Conservation (phyloP, 1,140 invertebrate species). For the Cotesia vestalis region DNA sequence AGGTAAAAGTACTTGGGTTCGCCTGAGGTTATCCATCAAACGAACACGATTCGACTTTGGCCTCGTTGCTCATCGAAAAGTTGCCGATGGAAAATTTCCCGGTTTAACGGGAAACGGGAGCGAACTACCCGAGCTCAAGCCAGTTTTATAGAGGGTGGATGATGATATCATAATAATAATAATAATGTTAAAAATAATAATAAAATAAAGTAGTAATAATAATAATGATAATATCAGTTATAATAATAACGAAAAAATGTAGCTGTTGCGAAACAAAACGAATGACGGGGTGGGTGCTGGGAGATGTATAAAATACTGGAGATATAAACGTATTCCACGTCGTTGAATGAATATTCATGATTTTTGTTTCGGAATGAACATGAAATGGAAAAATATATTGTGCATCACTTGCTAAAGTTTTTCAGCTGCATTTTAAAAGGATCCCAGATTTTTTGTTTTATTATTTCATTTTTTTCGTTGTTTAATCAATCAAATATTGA, state of each 20-base stretch:
- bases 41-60: conserved; percentile 38
- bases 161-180: conserved; percentile 8
- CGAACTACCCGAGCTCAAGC: background rate
- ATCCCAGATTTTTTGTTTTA: too few relatives aligned
- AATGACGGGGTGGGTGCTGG: background rate
- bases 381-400: too few relatives aligned
- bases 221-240: background rate
- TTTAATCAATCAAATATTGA: too few relatives aligned
- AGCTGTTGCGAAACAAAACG: background rate
- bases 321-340: conserved; percentile 24
- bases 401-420: too few relatives aligned
- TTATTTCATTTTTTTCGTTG: too few relatives aligned
- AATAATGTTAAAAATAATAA: background rate
- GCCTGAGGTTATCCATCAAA: conserved; percentile 43
- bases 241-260: background rate
- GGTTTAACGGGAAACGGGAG: conserved; percentile 4
- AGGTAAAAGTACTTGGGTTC: conserved; percentile 40
- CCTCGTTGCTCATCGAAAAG: conserved; percentile 36
- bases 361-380: too few relatives aligned
- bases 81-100: conserved; percentile 29
- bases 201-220: too few relatives aligned
- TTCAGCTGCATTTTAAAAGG: too few relatives aligned
- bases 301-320: background rate
- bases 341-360: conserved; percentile 27
- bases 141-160: background rate